Base-by-base conservation (phyloP, 2,113 vertebrate species). In the Chamaea fasciata region DNA sequence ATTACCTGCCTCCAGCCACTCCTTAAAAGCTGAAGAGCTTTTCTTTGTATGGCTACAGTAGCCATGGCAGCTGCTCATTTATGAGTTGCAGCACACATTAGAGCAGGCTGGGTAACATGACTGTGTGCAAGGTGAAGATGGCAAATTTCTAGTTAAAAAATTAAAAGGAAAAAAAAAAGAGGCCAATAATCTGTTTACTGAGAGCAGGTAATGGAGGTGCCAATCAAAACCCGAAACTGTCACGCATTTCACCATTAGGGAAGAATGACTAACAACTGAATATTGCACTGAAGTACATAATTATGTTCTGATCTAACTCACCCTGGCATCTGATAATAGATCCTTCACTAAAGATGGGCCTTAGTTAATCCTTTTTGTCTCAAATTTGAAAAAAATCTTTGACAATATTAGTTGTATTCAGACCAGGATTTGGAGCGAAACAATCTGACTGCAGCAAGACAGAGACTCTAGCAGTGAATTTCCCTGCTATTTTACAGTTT, bases 61-160 rank as follows among this genome's bases (percentile, higher is more conserved):
- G 86, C 83, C 75, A 70, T 82, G 74, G 88, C 83, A 97, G 95
- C 91, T 94, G 91, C 70, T 94, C 77, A 41, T 85, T 94, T 89
- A 67, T 93, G 80, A 90, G 83, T 11, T 77, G 53, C 76, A 79
- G 80, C 37, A n/a, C 33, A 91, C 35, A 46, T 52, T 39, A 89
- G 67, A 90, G 82, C 46, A 93, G 67, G 50, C 68, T 69, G 81
- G 33, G 19, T 62, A 83, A 92, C 63, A 42, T 65, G 28, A 56
- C 3, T 46, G 30, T 18, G 63, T 37, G 59, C 88, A 92, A 91
- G 56, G 80, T 65, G 79, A 90, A 90, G 31, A 62, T 33, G 39
- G n/a, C 39, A 83, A 76, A 70, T 70, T 79, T 53, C 18, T 84
- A 10, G 22, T 71, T 1, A 59, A 37, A 39, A 37, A 49, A 62